These are phyloP conservation scores for Drosophila willistoni DNA, from an alignment of 1,140 invertebrate species.

Conservation along the genomic window DNA sequence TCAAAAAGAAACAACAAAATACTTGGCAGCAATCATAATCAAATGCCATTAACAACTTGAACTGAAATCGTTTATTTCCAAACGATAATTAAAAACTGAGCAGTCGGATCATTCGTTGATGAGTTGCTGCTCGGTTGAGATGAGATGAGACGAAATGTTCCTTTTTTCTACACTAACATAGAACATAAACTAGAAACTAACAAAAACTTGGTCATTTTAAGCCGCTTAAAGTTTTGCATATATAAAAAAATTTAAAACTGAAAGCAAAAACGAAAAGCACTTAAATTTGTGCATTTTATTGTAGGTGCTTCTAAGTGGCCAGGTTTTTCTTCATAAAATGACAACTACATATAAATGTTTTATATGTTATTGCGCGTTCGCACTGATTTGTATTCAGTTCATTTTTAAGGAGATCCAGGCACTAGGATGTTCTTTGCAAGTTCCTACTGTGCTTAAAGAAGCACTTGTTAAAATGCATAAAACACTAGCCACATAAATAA, in stretches of 20 bases:
- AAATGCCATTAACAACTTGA: conserved; percentile 57
- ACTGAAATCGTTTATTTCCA: conserved; percentile 55
- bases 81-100: conserved; percentile 52
- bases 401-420: conserved; percentile 15
- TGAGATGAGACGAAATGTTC: neutral
- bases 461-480: conserved; percentile 58
- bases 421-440: conserved; percentile 56
- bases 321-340: neutral
- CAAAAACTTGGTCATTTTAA: conserved; percentile 25
- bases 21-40: conserved; percentile 44
- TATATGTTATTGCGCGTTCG: neutral
- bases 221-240: conserved; percentile 29
- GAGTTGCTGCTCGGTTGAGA: conserved; percentile 22
- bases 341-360: neutral
- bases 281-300: conserved; percentile 46
- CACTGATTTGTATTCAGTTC: conserved; percentile 49
- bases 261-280: conserved; percentile 22
- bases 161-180: neutral
- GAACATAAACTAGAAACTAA: conserved; percentile 32
- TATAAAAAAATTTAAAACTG: conserved; percentile 35
- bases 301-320: conserved; percentile 28
- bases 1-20: conserved; percentile 45
- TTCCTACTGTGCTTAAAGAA: conserved; percentile 12
- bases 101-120: conserved; percentile 31
- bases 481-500: conserved; percentile 57